phyloP scores from a whole-genome alignment of 2,888 invertebrate genomes.

The Taphrorychus bicolor region DNA sequence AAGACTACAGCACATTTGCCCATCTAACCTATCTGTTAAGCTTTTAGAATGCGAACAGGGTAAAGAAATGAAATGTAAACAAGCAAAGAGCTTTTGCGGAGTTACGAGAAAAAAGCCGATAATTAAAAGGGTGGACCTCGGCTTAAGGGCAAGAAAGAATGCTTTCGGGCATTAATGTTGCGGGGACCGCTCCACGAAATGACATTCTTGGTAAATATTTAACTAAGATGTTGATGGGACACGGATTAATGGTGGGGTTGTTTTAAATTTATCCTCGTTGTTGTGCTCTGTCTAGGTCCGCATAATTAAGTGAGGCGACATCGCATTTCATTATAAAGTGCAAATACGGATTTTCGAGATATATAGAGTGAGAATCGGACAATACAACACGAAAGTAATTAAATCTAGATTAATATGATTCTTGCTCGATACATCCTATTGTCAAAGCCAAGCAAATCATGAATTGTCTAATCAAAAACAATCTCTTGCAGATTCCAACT shows the following conservation, averaged over 20 bases:
- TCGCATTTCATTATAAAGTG: too few relatives aligned
- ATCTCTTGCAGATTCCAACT: constrained; percentile 21
- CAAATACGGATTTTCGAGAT: too few relatives aligned
- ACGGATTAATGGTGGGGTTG: background rate
- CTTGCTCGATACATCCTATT: too few relatives aligned
- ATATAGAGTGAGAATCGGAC: too few relatives aligned
- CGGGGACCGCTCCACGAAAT: background rate
- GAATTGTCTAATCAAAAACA: background rate
- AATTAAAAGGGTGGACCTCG: constrained; percentile 20
- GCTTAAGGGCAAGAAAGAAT: constrained; percentile 10
- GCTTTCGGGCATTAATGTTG: constrained; percentile 8
- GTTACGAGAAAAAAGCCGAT: constrained; percentile 19
- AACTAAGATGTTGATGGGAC: background rate
- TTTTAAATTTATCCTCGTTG: background rate
- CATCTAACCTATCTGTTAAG: constrained; percentile 1
- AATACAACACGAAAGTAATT: too few relatives aligned
- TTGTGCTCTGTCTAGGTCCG: too few relatives aligned
- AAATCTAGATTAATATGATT: too few relatives aligned
- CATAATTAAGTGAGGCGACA: too few relatives aligned
- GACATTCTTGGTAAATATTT: background rate
- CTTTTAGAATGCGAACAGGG: background rate
- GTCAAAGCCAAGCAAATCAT: too few relatives aligned
- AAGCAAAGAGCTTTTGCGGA: constrained; percentile 14
- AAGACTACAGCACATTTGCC: background rate
- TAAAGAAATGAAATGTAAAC: constrained; percentile 21